Conservation (phyloP, 2,888 invertebrate genomes). For the Chalcosyrphus nemorum region DNA sequence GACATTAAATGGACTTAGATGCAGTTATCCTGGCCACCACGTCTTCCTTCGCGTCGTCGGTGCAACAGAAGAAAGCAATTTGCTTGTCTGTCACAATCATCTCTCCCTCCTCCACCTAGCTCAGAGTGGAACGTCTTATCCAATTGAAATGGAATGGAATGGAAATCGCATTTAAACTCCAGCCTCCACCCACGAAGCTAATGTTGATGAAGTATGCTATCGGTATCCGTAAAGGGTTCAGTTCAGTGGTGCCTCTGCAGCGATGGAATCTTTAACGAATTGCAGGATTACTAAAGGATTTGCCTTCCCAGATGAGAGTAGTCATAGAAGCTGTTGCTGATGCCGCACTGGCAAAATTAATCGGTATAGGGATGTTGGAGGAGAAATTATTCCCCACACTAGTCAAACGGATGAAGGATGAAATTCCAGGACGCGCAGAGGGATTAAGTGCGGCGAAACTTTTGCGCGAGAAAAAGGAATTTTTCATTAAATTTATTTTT, state of each 20-base stretch:
- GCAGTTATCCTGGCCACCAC: slow-evolving; percentile 34
- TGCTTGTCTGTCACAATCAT: slow-evolving; percentile 58
- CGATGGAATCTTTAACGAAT: slow-evolving; percentile 56
- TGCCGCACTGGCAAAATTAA: background rate
- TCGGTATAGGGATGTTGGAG: background rate
- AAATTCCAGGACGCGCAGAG: background rate
- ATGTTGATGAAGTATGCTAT: slow-evolving; percentile 3
- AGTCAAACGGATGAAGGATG: background rate
- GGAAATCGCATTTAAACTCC: slow-evolving; percentile 29
- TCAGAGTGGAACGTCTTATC: slow-evolving; percentile 37
- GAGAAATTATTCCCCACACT: background rate
- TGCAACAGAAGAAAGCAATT: slow-evolving; percentile 47
- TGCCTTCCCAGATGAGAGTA: background rate
- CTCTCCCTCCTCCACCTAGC: background rate
- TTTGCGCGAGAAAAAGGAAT: background rate
- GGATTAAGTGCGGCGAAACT: background rate
- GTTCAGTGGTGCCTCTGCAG: background rate
- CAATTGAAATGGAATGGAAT: slow-evolving; percentile 48
- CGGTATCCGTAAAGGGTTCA: slow-evolving; percentile 17
- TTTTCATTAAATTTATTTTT: slow-evolving; percentile 21
- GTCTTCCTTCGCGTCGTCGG: background rate
- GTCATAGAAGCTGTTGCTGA: slow-evolving; percentile 20
- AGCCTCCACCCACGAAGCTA: background rate
- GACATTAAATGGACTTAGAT: slow-evolving; percentile 70
- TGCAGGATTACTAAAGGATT: slow-evolving; percentile 52